Conservation (phyloP, 1,140 invertebrate genomes). For the Hyposmocoma kahamanoa region DNA sequence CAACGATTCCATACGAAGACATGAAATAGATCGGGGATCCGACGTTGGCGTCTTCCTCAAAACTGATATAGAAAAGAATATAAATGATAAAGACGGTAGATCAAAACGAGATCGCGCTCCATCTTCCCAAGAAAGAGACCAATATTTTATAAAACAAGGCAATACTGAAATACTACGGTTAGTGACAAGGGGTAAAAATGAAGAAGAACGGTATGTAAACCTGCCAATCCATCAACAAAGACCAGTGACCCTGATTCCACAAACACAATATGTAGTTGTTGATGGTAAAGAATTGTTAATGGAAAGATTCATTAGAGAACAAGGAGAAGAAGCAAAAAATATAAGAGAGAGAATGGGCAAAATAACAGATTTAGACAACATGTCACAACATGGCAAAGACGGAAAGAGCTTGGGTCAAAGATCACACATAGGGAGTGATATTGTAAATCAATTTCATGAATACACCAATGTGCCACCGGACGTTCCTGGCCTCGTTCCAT, state of each 20-base stretch:
- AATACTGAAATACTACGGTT: constrained; percentile 87
- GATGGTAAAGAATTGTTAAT: constrained; percentile 87
- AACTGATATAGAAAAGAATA: constrained; percentile 46
- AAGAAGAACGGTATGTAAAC: constrained; percentile 77
- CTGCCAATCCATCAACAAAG: constrained; percentile 71
- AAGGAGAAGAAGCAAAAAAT: constrained; percentile 75
- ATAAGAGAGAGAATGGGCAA: constrained; percentile 76
- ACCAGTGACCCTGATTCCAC: constrained; percentile 73
- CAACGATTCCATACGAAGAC: constrained; percentile 80
- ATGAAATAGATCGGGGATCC: constrained; percentile 85
- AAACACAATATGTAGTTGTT: constrained; percentile 76
- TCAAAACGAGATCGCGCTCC: constrained; percentile 40
- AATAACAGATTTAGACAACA: constrained; percentile 61
- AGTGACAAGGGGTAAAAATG: constrained; percentile 82
- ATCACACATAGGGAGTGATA: constrained; percentile 33
- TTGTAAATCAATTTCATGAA: constrained; percentile 41
- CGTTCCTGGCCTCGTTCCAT: constrained; percentile 51
- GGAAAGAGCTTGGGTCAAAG: constrained; percentile 35
- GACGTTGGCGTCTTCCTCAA: constrained; percentile 74
- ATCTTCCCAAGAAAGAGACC: constrained; percentile 75
- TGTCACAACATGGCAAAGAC: constrained; percentile 45
- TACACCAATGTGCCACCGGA: constrained; percentile 48
- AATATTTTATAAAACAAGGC: constrained; percentile 86
- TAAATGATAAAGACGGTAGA: constrained; percentile 51
- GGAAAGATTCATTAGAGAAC: constrained; percentile 87